A percentile compares a stretch with the other conserved stretches of the same genome.
phyloP scores from a whole-genome alignment of 2,797 vertebrate genomes.

The Otus scops region DNA sequence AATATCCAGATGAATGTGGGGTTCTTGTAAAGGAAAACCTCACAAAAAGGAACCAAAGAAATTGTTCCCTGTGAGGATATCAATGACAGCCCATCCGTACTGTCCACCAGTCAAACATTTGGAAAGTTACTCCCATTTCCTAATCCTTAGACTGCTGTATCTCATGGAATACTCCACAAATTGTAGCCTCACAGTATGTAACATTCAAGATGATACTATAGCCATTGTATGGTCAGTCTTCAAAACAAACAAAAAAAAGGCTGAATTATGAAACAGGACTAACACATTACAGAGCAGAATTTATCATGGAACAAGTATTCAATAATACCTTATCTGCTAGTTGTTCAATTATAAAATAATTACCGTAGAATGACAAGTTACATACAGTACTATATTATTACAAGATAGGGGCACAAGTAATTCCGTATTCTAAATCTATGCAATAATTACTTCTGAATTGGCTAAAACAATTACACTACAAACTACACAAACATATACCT shows the following conservation, averaged over 20 bases:
- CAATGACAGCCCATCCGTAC: not conserved
- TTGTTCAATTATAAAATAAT: conserved; percentile 29
- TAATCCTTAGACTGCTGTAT: not conserved
- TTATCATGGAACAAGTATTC: not conserved
- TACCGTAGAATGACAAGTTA: conserved; percentile 25
- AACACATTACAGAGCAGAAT: not conserved
- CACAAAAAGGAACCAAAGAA: not conserved
- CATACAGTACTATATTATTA: conserved; percentile 3
- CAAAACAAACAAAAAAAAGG: not conserved
- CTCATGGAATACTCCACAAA: not conserved
- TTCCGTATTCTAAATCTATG: not conserved
- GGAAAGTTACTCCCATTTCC: not conserved
- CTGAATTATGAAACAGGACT: not conserved
- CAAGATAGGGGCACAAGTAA: conserved; percentile 13
- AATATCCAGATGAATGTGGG: not conserved
- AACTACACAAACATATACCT: not conserved
- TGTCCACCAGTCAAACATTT: not conserved
- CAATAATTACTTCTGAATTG: conserved; percentile 34
- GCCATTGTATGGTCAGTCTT: not conserved
- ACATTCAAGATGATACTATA: not conserved
- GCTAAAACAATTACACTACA: conserved; percentile 21
- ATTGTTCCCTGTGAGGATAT: not conserved
- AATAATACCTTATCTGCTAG: not conserved
- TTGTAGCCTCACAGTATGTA: not conserved
- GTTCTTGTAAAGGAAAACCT: not conserved